phyloP scores from a whole-genome alignment of 2,888 invertebrate genomes.

The Corythucha ciliata region DNA sequence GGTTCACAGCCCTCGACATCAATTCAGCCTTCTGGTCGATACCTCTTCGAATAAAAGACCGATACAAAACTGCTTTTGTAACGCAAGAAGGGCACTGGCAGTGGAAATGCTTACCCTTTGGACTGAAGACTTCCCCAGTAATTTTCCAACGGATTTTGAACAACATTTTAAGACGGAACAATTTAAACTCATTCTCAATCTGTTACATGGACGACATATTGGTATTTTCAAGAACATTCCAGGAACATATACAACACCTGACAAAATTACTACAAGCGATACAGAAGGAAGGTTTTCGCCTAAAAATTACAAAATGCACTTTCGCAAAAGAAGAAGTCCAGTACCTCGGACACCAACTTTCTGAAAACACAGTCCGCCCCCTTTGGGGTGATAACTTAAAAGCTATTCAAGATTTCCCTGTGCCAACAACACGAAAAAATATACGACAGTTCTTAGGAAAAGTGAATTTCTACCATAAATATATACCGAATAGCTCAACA shows the following conservation, averaged over 20 bases:
- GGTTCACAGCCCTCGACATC: slow-evolving; percentile 28
- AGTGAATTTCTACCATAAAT: slow-evolving; percentile 18
- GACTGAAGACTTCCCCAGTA: slow-evolving; percentile 26
- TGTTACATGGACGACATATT: slow-evolving; percentile 24
- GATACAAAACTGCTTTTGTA: slow-evolving; percentile 33
- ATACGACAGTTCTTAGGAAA: slow-evolving; percentile 18
- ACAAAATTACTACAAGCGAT: slow-evolving; percentile 18
- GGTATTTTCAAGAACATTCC: slow-evolving; percentile 23
- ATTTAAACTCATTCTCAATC: slow-evolving; percentile 12
- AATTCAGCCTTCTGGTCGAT: slow-evolving; percentile 31
- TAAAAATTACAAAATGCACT: slow-evolving; percentile 25
- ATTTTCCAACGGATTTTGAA: slow-evolving; percentile 24
- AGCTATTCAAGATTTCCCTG: slow-evolving; percentile 15
- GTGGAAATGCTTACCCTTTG: slow-evolving; percentile 33
- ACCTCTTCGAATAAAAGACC: slow-evolving; percentile 31
- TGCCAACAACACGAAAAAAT: slow-evolving; percentile 16
- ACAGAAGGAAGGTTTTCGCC: slow-evolving; percentile 22
- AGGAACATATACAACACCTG: slow-evolving; percentile 21
- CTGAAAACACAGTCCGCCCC: slow-evolving; percentile 20
- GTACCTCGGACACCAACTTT: slow-evolving; percentile 22
- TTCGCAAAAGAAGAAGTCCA: slow-evolving; percentile 22
- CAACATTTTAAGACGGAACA: slow-evolving; percentile 14
- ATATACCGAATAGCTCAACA: slow-evolving; percentile 10
- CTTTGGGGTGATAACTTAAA: slow-evolving; percentile 17
- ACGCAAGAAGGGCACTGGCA: slow-evolving; percentile 33